A percentile compares a stretch with the other conserved stretches of the same genome.
These are phyloP conservation scores for Elachura formosa DNA, from an alignment of 2,113 vertebrate genomes.

Conservation along the genomic window DNA sequence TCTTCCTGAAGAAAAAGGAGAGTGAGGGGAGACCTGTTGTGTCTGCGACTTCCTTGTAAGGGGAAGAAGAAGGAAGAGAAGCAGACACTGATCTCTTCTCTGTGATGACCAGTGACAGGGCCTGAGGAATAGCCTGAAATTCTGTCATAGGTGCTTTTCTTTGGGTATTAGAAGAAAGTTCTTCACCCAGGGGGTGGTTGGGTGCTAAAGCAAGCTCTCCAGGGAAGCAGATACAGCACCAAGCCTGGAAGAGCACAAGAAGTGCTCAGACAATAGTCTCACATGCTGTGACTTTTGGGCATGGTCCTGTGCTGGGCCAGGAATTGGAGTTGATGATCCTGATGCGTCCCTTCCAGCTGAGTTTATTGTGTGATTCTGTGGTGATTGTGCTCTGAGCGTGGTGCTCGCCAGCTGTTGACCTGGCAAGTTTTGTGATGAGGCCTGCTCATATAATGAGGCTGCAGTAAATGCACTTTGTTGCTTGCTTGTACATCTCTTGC, in stretches of 20 bases:
- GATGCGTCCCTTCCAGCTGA: background rate
- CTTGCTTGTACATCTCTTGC: background rate
- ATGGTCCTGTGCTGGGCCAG: background rate
- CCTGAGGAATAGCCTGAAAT: background rate
- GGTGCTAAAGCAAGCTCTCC: background rate
- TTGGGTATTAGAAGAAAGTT: background rate
- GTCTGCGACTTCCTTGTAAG: background rate
- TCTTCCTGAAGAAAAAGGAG: background rate
- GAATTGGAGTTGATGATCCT: background rate
- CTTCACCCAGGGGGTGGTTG: background rate
- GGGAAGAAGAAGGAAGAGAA: background rate
- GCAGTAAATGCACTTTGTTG: background rate
- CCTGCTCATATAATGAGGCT: fast-evolving
- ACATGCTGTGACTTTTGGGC: background rate
- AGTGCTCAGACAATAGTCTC: background rate
- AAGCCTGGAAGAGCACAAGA: background rate
- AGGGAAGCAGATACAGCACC: background rate
- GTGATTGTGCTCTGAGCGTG: fast-evolving
- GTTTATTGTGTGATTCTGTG: background rate
- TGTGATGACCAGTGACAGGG: background rate
- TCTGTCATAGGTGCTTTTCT: background rate
- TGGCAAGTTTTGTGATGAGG: background rate
- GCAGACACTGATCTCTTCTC: background rate
- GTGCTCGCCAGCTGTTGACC: background rate
- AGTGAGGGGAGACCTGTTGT: background rate